Evolutionary conservation across 2,888 invertebrate species (phyloP), one percentile per base, ranked within the genome.

Genomic region (Nysson spinosus): DNA sequence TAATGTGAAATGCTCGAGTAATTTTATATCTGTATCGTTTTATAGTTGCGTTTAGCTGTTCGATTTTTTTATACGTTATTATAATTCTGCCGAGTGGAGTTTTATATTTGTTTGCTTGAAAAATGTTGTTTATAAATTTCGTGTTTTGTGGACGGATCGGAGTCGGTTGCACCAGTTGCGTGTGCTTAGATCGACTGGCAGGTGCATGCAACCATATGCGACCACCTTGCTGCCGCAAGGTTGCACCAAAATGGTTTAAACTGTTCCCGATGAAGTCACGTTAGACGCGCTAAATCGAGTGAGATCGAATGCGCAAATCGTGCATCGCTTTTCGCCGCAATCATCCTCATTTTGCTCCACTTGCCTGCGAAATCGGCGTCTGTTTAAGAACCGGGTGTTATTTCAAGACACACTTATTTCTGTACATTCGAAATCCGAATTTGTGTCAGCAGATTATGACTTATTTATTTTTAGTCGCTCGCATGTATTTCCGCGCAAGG

Each of bases 131-230:
- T 26, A 28, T 19, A 44, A 52, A 26, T 22, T 34, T 40, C 50
- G 19, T 9, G 30, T 44, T 44, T 16, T 19, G n/a, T 24, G 14
- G 30, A 9, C 24, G 7, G 28, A 26, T 30, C 26, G 32, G 37
- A 43, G 30, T 51, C 71, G 42, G 57, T 63, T 34, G 65, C 37
- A 40, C 34, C 69, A 52, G 73, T 72, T 69, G 72, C 67, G 50
- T 26, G 52, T 49, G 40, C 28, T 55, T 66, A 52, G 66, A 9
- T 11, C 11, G 9, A 24, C 14, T 49, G 62, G 62, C 75, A 75
- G 75, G 77, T 75, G 75, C 52, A 30, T 28, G 40, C 64, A 43
- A 54, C 81, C 81, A 81, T 81, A 81, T 80, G 80, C 71, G 77
- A 72, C 58, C 75, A 74, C 68, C 75, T 75, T 70, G 75, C 69